phyloP scores from a whole-genome alignment of 2,113 vertebrate species.

The Amphiprion ocellaris region DNA sequence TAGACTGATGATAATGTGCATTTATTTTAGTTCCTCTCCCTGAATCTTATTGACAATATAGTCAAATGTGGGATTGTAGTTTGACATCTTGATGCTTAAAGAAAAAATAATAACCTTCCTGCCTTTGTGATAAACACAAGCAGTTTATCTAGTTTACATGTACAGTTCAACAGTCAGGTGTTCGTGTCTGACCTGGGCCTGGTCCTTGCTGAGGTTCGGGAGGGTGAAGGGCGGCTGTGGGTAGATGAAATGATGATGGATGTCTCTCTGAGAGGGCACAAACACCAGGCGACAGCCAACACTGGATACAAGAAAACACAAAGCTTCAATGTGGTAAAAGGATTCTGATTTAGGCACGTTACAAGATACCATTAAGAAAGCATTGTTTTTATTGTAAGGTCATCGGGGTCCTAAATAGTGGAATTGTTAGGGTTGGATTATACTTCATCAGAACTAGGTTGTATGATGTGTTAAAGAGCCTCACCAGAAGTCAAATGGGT shows the following conservation, averaged over 20 bases:
- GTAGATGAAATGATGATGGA: slow-evolving; percentile 90
- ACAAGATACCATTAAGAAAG: not conserved
- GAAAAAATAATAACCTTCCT: too few species aligned
- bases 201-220: slow-evolving; percentile 84
- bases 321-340: rapidly evolving
- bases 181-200: slow-evolving; percentile 82
- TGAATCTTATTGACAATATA: not conserved
- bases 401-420: not conserved
- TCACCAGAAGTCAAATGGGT: too few species aligned
- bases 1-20: not conserved
- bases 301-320: slow-evolving; percentile 50
- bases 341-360: not conserved
- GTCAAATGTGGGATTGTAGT: too few species aligned
- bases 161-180: not conserved
- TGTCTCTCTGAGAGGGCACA: slow-evolving; percentile 90
- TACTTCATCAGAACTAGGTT: too few species aligned
- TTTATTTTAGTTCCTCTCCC: not conserved
- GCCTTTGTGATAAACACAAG: not conserved
- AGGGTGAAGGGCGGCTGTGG: slow-evolving; percentile 90
- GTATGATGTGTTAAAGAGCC: too few species aligned
- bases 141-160: not conserved
- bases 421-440: too few species aligned
- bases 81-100: too few species aligned
- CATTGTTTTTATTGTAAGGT: not conserved
- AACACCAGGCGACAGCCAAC: slow-evolving; percentile 87